phyloP scores from a whole-genome alignment of 2,888 invertebrate genomes.

The Frankliniella fusca region DNA sequence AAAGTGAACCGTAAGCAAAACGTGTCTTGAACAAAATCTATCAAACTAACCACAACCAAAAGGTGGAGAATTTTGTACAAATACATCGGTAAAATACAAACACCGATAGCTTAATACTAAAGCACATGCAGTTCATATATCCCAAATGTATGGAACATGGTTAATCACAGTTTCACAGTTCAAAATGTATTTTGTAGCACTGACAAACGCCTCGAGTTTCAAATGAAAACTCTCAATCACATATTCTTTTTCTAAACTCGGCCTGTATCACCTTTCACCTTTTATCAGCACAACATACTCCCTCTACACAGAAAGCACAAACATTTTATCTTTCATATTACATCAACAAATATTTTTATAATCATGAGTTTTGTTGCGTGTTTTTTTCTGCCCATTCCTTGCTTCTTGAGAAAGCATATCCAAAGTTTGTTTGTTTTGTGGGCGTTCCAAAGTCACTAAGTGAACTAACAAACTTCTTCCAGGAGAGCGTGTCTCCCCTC shows the following conservation, averaged over 20 bases:
- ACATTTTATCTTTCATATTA: not conserved
- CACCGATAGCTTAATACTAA: not conserved
- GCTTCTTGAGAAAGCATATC: no score
- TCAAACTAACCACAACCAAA: conserved; percentile 22
- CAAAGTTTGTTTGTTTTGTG: no score
- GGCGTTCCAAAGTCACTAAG: no score
- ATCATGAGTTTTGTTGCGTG: no score
- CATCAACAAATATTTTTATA: no score
- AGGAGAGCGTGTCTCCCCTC: no score
- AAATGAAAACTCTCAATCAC: not conserved
- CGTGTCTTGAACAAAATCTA: conserved; percentile 14
- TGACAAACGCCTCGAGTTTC: not conserved
- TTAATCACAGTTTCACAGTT: conserved; percentile 4
- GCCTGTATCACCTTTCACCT: not conserved
- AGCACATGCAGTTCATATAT: not conserved
- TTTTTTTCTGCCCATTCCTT: no score
- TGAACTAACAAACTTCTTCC: no score
- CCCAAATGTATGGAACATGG: not conserved
- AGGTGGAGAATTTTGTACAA: not conserved
- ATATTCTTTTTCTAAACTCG: not conserved
- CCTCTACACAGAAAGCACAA: not conserved
- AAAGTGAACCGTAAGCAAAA: not conserved
- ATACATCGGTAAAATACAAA: not conserved
- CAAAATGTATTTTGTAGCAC: not conserved
- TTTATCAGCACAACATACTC: no score